A percentile compares a stretch with the other conserved stretches of the same genome.
Evolutionary conservation across 2,888 invertebrate genomes (phyloP).

Genomic region (Platerodrilus igneus): DNA sequence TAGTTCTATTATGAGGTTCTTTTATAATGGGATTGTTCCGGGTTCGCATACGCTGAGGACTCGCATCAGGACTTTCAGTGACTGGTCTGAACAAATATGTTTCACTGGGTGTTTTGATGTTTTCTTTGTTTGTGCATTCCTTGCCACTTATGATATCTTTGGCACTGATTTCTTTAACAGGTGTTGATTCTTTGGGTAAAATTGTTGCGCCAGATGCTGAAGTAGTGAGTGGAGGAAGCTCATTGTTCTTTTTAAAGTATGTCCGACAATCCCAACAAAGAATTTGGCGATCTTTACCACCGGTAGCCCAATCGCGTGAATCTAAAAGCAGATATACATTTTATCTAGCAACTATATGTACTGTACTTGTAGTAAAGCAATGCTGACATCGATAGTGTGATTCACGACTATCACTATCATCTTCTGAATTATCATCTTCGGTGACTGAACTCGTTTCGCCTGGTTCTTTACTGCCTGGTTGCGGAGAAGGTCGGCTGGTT

Average conservation of each 20-base stretch:
- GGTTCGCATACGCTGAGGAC: constrained; percentile 85
- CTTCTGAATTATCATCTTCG: constrained; percentile 87
- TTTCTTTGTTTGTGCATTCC: constrained; percentile 12
- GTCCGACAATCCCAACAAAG: constrained; percentile 73
- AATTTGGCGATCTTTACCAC: constrained; percentile 64
- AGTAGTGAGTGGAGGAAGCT: constrained; percentile 58
- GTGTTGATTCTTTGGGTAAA: constrained; percentile 21
- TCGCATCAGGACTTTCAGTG: constrained; percentile 67
- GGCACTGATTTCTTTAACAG: constrained; percentile 15
- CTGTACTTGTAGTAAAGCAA: constrained; percentile 68
- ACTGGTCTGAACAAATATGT: constrained; percentile 33
- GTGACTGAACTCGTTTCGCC: constrained; percentile 75
- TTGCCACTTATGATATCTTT: constrained; percentile 21
- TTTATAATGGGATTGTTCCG: constrained; percentile 78
- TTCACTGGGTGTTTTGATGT: constrained; percentile 5
- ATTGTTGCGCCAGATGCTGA: constrained; percentile 36
- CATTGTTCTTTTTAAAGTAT: constrained; percentile 73
- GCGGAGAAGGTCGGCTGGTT: constrained; percentile 57
- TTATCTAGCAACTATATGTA: constrained; percentile 19
- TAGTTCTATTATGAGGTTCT: constrained; percentile 51
- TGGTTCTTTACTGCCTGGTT: constrained; percentile 60
- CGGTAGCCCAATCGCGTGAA: constrained; percentile 68
- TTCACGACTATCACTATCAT: constrained; percentile 90
- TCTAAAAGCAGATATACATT: constrained; percentile 44
- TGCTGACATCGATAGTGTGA: constrained; percentile 71